Percentiles rank a stretch among this genome's conserved stretches.
Evolutionary conservation across 1,140 invertebrate genomes (phyloP).

Genomic region (Pseudomyrmex sp.): DNA sequence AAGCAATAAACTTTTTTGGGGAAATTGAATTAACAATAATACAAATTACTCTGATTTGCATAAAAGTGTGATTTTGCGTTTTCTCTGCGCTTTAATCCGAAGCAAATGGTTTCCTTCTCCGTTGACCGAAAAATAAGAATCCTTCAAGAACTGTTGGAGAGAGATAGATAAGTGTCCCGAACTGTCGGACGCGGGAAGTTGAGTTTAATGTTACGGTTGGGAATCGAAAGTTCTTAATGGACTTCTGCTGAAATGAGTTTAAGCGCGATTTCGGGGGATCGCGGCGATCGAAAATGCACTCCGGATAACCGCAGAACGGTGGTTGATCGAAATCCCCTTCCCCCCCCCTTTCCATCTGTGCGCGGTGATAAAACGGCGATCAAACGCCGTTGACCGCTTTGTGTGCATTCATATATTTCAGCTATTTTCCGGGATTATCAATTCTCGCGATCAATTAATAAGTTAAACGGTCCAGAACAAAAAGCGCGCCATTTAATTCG

Average conservation of each 20-base stretch:
- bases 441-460: constrained; percentile 22
- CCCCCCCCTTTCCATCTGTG: background rate
- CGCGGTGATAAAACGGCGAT: background rate
- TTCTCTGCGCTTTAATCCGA: background rate
- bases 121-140: constrained; percentile 32
- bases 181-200: constrained; percentile 11
- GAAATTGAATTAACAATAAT: constrained; percentile 8
- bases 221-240: constrained; percentile 57
- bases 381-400: background rate
- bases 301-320: constrained; percentile 14
- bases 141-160: constrained; percentile 36
- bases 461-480: constrained; percentile 18
- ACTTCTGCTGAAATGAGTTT: constrained; percentile 54
- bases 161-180: constrained; percentile 45
- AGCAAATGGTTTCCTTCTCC: background rate
- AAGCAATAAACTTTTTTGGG: background rate
- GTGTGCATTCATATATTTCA: background rate
- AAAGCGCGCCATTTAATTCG: too few species aligned
- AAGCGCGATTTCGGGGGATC: constrained; percentile 41
- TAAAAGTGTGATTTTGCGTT: background rate
- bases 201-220: constrained; percentile 52
- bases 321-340: constrained; percentile 1
- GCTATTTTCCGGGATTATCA: constrained; percentile 14
- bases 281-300: constrained; percentile 28
- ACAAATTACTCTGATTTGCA: background rate